Evolutionary conservation across 2,113 vertebrate species (phyloP), one percentile per base, ranked within the genome.

Genomic region (Dipodomys spectabilis): DNA sequence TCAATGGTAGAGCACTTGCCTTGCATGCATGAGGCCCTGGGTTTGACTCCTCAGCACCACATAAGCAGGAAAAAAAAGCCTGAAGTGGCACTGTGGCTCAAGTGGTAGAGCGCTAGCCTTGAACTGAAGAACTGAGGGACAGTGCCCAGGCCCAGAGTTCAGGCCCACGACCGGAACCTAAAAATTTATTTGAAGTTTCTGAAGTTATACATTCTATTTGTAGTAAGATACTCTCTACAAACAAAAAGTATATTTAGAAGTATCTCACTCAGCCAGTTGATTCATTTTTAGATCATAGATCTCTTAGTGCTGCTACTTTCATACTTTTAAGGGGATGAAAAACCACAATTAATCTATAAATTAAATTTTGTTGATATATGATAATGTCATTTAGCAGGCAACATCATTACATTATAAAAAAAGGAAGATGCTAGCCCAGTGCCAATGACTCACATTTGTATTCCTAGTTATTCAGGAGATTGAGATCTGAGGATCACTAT

Each of bases 281-380:
- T 84, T 74, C 49, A 19, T 9, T 79, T 84, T 75, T n/a, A 67
- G 65, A 44, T 88, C 65, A 78, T 27, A 35, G 2, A 87, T 80
- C 45, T 60, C 49, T 79, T 64, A 94, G 45, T 73, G 68, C 35
- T 45, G 32, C 32, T 6, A 32, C 90, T 82, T 94, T 44, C 27
- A 72, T 78, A 88, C 73, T 80, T 60, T 88, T 82, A 90, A 28
- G 88, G 35, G 85, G 19, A 79, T 77, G 75, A 60, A 81, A 93
- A 82, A 68, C 2, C 1, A 80, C 60, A 65, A 22, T 82, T 79
- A 78, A 69, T 23, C 74, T 64, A 92, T 13, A 82, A 1, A n/a
- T 19, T 90, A 84, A 96, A 68, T 20, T 57, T 8, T 25, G 2
- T 13, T 65, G 9, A 45, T 89, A 53, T n/a, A 57, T 44, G 62